Evolutionary conservation across 53 echinoderm and acorn worm genomes (phyloP).

Genomic region (Hippasteria phrygiana): DNA sequence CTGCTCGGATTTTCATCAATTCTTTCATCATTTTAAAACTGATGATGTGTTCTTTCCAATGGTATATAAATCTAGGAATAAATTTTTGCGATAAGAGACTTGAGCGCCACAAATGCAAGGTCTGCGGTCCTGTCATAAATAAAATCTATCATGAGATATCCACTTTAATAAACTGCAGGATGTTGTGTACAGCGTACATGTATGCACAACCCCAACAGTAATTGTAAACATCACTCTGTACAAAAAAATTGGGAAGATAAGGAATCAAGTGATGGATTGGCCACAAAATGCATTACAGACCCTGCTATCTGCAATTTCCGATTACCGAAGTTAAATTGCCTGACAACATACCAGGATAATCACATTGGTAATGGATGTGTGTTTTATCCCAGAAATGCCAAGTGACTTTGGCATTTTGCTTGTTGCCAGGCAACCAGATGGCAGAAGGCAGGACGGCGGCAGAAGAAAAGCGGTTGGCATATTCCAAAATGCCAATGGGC

Average conservation of each 20-base stretch:
- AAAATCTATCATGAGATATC: too few relatives aligned
- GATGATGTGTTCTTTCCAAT: too few relatives aligned
- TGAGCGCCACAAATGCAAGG: too few relatives aligned
- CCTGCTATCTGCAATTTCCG: background rate
- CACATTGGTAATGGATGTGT: background rate
- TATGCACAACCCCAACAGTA: background rate
- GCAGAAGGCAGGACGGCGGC: too few relatives aligned
- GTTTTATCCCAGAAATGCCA: background rate
- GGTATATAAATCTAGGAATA: too few relatives aligned
- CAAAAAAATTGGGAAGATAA: background rate
- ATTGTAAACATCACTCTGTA: background rate
- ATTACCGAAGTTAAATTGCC: background rate
- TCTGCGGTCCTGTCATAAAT: too few relatives aligned
- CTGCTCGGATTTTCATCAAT: too few relatives aligned
- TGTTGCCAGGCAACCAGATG: slow-evolving; percentile 42
- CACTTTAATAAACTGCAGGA: background rate
- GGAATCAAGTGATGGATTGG: background rate
- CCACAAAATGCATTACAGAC: background rate
- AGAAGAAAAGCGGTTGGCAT: too few relatives aligned
- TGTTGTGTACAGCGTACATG: background rate
- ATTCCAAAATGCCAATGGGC: background rate
- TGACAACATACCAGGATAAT: slow-evolving; percentile 13
- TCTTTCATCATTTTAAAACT: too few relatives aligned
- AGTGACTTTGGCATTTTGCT: background rate
- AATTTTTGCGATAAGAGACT: too few relatives aligned